phyloP scores from a whole-genome alignment of 2,113 vertebrate genomes.

The Takifugu flavidus region DNA sequence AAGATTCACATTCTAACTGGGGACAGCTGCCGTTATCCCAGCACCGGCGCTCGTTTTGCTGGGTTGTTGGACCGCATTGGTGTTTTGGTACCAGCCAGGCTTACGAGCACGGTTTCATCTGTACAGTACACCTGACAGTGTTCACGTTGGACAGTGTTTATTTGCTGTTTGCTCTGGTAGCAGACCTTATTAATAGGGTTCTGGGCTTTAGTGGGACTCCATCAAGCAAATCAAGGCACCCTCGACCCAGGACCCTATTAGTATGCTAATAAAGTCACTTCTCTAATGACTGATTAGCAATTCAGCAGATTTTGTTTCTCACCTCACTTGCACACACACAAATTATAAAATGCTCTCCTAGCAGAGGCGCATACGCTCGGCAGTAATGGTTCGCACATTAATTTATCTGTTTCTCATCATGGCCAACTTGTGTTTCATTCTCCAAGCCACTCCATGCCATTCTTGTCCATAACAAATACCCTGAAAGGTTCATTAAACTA shows the following conservation, averaged over 20 bases:
- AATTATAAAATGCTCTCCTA: too few species aligned
- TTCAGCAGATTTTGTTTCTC: slow-evolving; percentile 17
- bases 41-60: too few species aligned
- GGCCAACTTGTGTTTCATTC: slow-evolving; percentile 9
- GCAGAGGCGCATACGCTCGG: too few species aligned
- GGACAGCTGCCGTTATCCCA: too few species aligned
- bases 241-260: slow-evolving; percentile 52
- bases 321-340: background rate
- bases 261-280: slow-evolving; percentile 65
- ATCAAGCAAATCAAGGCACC: slow-evolving; percentile 54
- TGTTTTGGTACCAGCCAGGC: too few species aligned
- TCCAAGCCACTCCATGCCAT: background rate
- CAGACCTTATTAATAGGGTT: slow-evolving; percentile 52
- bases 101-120: background rate
- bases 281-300: slow-evolving; percentile 63
- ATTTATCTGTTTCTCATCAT: slow-evolving; percentile 26
- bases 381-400: slow-evolving; percentile 14
- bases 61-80: too few species aligned
- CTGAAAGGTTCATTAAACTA: slow-evolving; percentile 3
- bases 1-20: too few species aligned
- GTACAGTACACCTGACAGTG: background rate
- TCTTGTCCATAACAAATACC: background rate
- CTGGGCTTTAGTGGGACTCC: slow-evolving; percentile 44
- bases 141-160: slow-evolving; percentile 26
- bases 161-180: slow-evolving; percentile 18